phyloP scores from a whole-genome alignment of 2,113 vertebrate genomes.

The Argyrosomus japonicus region DNA sequence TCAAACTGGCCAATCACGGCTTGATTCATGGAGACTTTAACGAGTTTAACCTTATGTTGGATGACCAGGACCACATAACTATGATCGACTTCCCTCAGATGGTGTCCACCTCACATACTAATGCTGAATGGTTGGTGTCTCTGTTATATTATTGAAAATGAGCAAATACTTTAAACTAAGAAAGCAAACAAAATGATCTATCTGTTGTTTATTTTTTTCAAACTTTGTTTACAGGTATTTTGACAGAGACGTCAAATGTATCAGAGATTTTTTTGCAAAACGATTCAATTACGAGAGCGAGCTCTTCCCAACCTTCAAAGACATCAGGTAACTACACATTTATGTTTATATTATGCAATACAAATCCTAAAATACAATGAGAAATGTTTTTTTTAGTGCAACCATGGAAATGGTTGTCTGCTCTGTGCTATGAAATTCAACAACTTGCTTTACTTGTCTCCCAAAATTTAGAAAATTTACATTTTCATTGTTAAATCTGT shows the following conservation, averaged over 20 bases:
- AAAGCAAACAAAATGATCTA: background rate
- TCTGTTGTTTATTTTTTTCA: background rate
- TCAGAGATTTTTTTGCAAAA: slow-evolving; percentile 93
- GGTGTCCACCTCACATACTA: slow-evolving; percentile 95
- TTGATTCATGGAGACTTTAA: slow-evolving; percentile 99
- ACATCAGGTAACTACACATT: slow-evolving; percentile 87
- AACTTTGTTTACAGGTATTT: slow-evolving; percentile 89
- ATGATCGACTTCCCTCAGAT: slow-evolving; percentile 99
- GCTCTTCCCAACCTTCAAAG: slow-evolving; percentile 92
- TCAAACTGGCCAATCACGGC: slow-evolving; percentile 94
- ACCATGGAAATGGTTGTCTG: background rate
- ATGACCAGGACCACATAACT: slow-evolving; percentile 91
- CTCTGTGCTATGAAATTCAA: background rate
- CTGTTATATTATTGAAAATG: background rate
- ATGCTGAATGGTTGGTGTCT: slow-evolving; percentile 93
- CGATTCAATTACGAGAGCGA: slow-evolving; percentile 94
- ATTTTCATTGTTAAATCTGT: background rate
- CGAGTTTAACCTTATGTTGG: slow-evolving; percentile 97
- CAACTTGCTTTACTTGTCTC: background rate
- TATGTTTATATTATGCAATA: background rate
- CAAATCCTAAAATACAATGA: background rate
- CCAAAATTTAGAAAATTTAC: background rate
- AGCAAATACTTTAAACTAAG: background rate
- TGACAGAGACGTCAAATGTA: slow-evolving; percentile 96
- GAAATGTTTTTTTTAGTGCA: background rate